Percentiles rank a stretch among this genome's conserved stretches.
Evolutionary conservation across 1,140 invertebrate genomes (phyloP).

Genomic region (Diorhabda elongata): DNA sequence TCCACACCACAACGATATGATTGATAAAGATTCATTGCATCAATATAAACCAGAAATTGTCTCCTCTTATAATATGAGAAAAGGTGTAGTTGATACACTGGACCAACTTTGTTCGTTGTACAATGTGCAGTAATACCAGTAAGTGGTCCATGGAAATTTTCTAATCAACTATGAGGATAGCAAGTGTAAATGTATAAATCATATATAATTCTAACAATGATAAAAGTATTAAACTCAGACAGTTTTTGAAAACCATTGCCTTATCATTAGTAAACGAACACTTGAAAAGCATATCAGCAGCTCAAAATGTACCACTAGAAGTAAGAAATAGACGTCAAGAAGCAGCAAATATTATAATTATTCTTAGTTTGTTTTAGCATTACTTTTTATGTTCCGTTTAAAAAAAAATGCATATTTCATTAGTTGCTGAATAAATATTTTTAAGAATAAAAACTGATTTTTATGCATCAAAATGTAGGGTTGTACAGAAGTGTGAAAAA

Average conservation of each 20-base stretch:
- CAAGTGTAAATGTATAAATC: background rate
- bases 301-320: background rate
- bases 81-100: slow-evolving; percentile 11
- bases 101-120: slow-evolving; percentile 9
- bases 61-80: slow-evolving; percentile 20
- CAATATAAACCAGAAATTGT: too few relatives aligned
- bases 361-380: background rate
- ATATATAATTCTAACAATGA: background rate
- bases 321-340: background rate
- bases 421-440: background rate
- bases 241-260: background rate
- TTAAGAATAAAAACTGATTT: background rate
- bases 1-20: slow-evolving; percentile 33
- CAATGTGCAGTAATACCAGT: slow-evolving; percentile 12
- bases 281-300: background rate
- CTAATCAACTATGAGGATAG: background rate
- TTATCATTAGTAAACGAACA: background rate
- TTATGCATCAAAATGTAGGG: too few relatives aligned
- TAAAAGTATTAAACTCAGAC: background rate
- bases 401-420: background rate
- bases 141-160: slow-evolving; percentile 15
- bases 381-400: background rate
- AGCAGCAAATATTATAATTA: background rate
- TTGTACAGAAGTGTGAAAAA: too few relatives aligned
- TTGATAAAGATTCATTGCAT: slow-evolving; percentile 27